Percentiles rank a stretch among this genome's conserved stretches.
These are phyloP conservation scores for Palaemon carinicauda DNA, from an alignment of 1,140 invertebrate genomes.

Conservation along the genomic window DNA sequence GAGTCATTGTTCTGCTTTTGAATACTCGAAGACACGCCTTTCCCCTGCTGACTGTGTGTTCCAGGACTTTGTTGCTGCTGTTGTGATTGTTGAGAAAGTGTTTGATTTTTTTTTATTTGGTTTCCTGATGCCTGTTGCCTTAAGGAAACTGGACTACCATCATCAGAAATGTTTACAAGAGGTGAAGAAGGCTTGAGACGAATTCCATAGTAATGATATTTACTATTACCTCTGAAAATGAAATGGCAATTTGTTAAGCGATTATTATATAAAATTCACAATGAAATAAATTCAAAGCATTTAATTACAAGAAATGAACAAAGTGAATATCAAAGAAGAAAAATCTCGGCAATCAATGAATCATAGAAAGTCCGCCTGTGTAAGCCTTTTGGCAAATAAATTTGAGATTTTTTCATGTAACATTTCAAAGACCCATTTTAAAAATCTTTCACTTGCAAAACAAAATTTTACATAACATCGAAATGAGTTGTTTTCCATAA, in stretches of 20 bases:
- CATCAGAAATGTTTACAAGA: constrained; percentile 73
- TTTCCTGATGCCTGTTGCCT: constrained; percentile 64
- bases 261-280: too few species aligned
- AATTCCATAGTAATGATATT: constrained; percentile 99
- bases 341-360: too few species aligned
- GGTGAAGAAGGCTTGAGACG: constrained; percentile 89
- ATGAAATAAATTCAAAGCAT: not conserved
- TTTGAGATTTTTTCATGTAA: too few species aligned
- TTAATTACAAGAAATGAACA: not conserved
- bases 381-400: too few species aligned
- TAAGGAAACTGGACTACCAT: constrained; percentile 64
- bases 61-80: constrained; percentile 46
- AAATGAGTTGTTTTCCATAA: too few species aligned
- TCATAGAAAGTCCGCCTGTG: too few species aligned
- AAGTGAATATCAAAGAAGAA: not conserved
- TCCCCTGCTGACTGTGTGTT: constrained; percentile 59
- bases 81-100: not conserved
- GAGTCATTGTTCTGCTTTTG: constrained; percentile 60
- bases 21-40: not conserved
- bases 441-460: too few species aligned
- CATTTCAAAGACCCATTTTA: too few species aligned
- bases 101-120: constrained; percentile 61
- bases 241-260: not conserved
- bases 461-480: too few species aligned
- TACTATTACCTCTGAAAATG: constrained; percentile 91